Conservation (phyloP, 2,113 vertebrate species). For the Ailuropoda melanoleuca region DNA sequence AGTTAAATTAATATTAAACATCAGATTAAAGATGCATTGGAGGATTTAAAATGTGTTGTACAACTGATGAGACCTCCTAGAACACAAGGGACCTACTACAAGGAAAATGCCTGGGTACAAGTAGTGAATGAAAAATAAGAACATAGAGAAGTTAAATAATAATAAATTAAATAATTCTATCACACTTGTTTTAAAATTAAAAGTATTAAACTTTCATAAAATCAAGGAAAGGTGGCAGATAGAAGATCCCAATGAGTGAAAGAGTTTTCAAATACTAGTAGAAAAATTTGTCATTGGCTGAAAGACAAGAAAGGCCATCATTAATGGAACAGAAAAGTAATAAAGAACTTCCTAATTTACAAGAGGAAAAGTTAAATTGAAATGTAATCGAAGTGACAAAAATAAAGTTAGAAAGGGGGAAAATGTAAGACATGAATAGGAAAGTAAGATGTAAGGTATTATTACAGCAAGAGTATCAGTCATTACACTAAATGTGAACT, state of each 20-base stretch:
- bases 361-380: background rate
- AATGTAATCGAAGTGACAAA: background rate
- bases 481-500: background rate
- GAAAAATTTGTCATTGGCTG: background rate
- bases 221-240: background rate
- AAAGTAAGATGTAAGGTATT: background rate
- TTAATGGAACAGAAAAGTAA: background rate
- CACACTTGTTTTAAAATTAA: background rate
- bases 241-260: background rate
- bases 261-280: background rate
- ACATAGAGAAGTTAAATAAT: background rate
- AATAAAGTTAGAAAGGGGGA: background rate
- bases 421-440: background rate
- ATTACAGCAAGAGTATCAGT: background rate
- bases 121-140: background rate
- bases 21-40: background rate
- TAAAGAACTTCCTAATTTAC: background rate
- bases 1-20: background rate
- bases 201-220: background rate
- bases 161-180: background rate
- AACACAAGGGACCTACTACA: background rate
- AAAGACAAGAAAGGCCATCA: background rate
- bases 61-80: background rate
- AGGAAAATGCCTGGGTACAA: background rate
- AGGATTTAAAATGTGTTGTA: background rate